Evolutionary conservation across 2,113 vertebrate species (phyloP), one percentile per base, ranked within the genome.

Genomic region (Triplophysa rosa): DNA sequence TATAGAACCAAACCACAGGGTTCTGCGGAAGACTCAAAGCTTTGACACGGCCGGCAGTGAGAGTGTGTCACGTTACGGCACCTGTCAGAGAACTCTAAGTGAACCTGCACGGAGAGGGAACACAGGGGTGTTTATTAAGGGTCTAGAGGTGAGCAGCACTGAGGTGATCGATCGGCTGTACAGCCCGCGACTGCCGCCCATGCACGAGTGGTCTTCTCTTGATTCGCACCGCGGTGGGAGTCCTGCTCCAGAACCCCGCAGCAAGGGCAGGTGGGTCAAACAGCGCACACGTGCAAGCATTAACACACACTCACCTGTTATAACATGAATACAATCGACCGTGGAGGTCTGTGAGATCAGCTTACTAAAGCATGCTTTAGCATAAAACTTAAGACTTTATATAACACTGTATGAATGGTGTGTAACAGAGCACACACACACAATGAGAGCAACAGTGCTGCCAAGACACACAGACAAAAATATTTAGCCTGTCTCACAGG

Each of bases 1-100:
- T 17, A 7, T 61, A 16, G 81, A 1, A 78, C 52, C 82, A 58
- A 86, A 89, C 71, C 86, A 87, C 29, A 91, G 85, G 26, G 49
- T 89, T 9, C 85, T 94, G 58, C 89, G 92, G 12, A 95, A 95
- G 78, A 91, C 94, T 8, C 93, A 93, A 8, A 95, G 94, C 85
- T 93, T 95, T 19, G 95, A 95, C 79, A 85, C 88, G 0, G 87
- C 92, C 1, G 85, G 91, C 2, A 86, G 74, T 0, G 77, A 81
- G 83, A 91, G 92, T 81, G 86, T 86, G 58, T 85, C 89, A 59
- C 89, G 84, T 75, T 89, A 91, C 0, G 86, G 90, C 66, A 79
- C 84, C 8, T 93, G 87, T 67, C 93, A 92, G 86, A 84, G 92
- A 74, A 88, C 91, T 0, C 81, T 90, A 72, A 93, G 89, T 0